Conservation (phyloP, 2,797 vertebrate species). For the Kryptolebias ocellatus region DNA sequence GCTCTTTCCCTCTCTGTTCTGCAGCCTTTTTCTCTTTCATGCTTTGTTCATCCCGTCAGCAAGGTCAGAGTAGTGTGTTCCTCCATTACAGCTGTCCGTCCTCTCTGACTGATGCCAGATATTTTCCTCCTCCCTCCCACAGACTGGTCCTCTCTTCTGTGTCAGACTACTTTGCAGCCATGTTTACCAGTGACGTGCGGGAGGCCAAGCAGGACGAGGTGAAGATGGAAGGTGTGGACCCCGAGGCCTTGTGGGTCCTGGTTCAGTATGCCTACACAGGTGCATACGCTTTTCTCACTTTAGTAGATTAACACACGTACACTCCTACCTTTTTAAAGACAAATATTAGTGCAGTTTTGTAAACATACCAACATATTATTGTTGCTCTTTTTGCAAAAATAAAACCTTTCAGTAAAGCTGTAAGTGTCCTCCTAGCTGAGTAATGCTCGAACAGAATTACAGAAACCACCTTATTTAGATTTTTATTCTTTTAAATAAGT, state of each 20-base stretch:
- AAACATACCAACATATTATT: no score
- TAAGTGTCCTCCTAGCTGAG: no score
- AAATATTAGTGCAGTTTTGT: no score
- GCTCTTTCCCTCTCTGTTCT: conserved; percentile 16
- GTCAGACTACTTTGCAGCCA: conserved; percentile 98
- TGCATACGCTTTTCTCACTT: conserved; percentile 51
- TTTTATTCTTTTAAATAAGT: no score
- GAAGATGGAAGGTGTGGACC: conserved; percentile 97
- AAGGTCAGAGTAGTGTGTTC: conserved; percentile 36
- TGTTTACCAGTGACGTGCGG: conserved; percentile 97
- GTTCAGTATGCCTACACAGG: conserved; percentile 99
- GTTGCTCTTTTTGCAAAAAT: no score
- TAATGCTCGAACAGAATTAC: not conserved
- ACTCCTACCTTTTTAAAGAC: not conserved
- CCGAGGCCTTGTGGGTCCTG: conserved; percentile 93
- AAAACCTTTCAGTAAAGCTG: no score
- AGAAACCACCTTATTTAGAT: no score
- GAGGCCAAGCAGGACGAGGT: conserved; percentile 98
- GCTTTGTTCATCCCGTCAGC: conserved; percentile 25
- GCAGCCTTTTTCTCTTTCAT: conserved; percentile 22
- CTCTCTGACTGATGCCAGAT: conserved; percentile 46
- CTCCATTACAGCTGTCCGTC: conserved; percentile 44
- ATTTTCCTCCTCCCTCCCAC: conserved; percentile 42
- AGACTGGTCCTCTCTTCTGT: conserved; percentile 97
- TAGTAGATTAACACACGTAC: not conserved